Conservation (phyloP, 2,113 vertebrate species). For the Strigops habroptila region DNA sequence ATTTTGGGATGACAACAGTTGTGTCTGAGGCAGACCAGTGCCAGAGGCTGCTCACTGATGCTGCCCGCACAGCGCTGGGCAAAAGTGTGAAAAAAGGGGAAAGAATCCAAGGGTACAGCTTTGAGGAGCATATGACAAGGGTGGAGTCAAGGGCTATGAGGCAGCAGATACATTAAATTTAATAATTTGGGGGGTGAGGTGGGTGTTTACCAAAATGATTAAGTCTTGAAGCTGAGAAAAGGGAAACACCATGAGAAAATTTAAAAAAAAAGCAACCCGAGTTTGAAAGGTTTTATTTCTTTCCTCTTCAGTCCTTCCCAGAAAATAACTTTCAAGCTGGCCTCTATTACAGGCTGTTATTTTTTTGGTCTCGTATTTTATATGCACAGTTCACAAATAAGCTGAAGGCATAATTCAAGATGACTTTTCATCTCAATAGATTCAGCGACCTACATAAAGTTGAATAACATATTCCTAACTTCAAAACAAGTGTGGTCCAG, state of each 20-base stretch:
- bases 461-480: background rate
- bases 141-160: background rate
- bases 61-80: background rate
- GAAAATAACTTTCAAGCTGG: background rate
- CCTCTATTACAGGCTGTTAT: background rate
- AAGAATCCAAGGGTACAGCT: background rate
- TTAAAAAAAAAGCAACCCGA: background rate
- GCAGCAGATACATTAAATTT: background rate
- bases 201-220: background rate
- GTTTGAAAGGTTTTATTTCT: background rate
- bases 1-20: fast-evolving
- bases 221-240: background rate
- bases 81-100: background rate
- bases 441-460: background rate
- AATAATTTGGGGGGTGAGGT: background rate
- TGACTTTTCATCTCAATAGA: background rate
- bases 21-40: fast-evolving
- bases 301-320: background rate
- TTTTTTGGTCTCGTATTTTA: background rate
- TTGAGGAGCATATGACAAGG: background rate
- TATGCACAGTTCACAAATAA: background rate
- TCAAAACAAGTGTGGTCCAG: background rate
- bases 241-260: background rate
- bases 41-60: background rate
- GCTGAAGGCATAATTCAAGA: background rate